Evolutionary conservation across 2,888 invertebrate species (phyloP), one percentile per base, ranked within the genome.

Genomic region (Vannuccia rotundouncinata): DNA sequence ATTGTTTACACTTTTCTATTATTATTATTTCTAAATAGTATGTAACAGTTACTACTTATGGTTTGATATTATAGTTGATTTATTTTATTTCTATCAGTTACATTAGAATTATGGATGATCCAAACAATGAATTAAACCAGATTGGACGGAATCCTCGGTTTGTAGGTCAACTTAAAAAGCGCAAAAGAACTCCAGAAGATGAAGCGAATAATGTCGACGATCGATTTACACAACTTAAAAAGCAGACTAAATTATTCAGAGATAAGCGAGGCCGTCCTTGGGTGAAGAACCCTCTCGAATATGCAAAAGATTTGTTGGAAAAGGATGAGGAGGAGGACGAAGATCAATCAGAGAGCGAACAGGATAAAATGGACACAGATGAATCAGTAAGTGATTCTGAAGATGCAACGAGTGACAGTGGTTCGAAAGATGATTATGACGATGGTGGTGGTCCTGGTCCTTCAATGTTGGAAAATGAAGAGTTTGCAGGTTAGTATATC

Each of bases 251-350:
- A 27, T 13, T 27, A 66, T 66, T 13, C 66, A 77, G 31, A 45
- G 77, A 77, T 29, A 77, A 77, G 27, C 77, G 77, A n/a, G 77
- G 77, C 31, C 77, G 77, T 10, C 77, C 77, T 1, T 77, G 77
- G 77, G 45, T 31, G 17, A 29, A 31, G 10, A 45, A 77, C 22
- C 77, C 77, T 10, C 30, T 31, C 10, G 45, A 77, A 17, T 77
- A 31, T 77, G 77, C 45, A 5, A 66, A 66, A 27, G 66, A 66
- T n/a, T 5, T 66, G 5, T 25, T 77, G 22, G 10, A 45, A 30
- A 77, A 28, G 28, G n/a, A n/a, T n/a, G n/a, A n/a, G n/a, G n/a
- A 31, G 77, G 31, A 31, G 77, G 10, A 77, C 45, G 77, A 77
- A 31, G 77, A 77, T 5, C 2, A 5, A 17, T 2, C 5, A 22